Evolutionary conservation across 2,797 vertebrate genomes (phyloP).

Genomic region (Uromys caudimaculatus): DNA sequence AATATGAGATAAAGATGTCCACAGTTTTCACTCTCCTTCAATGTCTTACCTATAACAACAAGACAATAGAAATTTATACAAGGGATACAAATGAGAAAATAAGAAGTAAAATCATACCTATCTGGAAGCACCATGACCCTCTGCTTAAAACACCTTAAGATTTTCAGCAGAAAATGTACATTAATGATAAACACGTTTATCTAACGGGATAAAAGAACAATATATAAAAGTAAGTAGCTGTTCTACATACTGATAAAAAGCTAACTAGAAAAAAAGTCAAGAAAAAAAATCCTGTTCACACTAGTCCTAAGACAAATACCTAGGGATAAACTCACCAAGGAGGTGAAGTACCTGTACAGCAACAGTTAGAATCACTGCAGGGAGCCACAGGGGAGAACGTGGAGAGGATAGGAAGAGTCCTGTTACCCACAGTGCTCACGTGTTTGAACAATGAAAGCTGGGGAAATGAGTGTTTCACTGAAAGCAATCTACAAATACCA

Average conservation of each 20-base stretch:
- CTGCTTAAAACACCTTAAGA: background rate
- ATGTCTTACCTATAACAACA: too few relatives aligned
- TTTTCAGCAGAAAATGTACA: background rate
- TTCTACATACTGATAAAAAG: background rate
- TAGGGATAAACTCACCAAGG: background rate
- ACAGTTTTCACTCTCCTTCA: background rate
- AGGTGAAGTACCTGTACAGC: accelerated
- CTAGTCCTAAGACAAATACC: background rate
- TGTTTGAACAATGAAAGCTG: too few relatives aligned
- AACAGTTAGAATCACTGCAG: too few relatives aligned
- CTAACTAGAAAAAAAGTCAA: too few relatives aligned
- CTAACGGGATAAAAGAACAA: background rate
- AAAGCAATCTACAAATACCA: background rate
- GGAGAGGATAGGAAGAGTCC: background rate
- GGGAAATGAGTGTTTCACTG: too few relatives aligned
- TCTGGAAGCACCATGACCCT: background rate
- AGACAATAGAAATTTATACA: background rate
- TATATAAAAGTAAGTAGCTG: background rate
- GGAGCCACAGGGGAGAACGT: too few relatives aligned
- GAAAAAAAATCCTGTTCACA: too few relatives aligned
- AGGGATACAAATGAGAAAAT: background rate
- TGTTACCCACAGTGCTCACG: too few relatives aligned
- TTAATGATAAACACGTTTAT: background rate
- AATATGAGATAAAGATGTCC: too few relatives aligned
- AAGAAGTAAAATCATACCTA: background rate